Conservation (phyloP, 1,140 invertebrate genomes). For the Amyelois transitella region DNA sequence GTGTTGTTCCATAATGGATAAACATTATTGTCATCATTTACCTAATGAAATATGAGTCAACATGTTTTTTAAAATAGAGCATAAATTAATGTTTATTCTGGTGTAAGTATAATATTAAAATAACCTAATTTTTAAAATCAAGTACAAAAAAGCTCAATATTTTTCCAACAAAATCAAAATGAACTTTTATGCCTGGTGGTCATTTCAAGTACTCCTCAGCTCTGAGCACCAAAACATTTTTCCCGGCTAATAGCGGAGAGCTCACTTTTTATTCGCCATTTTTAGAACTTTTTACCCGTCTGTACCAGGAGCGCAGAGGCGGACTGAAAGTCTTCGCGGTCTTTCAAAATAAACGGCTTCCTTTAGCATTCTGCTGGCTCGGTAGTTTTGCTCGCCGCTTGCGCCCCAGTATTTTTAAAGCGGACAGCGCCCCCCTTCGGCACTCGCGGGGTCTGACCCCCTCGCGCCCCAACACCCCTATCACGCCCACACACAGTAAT, state of each 20-base stretch:
- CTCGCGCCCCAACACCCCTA: constrained; percentile 25
- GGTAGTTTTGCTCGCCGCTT: constrained; percentile 49
- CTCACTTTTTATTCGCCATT: constrained; percentile 36
- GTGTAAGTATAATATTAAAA: too few relatives aligned
- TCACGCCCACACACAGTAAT: constrained; percentile 63
- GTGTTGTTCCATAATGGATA: too few relatives aligned
- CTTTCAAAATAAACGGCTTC: constrained; percentile 69
- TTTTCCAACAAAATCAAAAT: too few relatives aligned
- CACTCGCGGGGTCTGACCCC: constrained; percentile 37
- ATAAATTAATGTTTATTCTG: too few relatives aligned
- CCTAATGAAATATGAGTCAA: too few relatives aligned
- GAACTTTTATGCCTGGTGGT: constrained; percentile 24
- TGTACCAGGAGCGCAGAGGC: constrained; percentile 44
- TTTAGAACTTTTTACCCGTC: constrained; percentile 50
- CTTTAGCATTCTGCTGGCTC: constrained; percentile 59
- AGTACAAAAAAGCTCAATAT: too few relatives aligned
- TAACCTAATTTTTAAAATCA: too few relatives aligned
- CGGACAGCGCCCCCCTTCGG: constrained; percentile 61
- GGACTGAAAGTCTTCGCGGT: constrained; percentile 51
- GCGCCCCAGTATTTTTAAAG: constrained; percentile 69
- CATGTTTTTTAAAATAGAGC: too few relatives aligned
- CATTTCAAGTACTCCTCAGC: constrained; percentile 23
- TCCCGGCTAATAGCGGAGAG: constrained; percentile 36
- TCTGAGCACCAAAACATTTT: constrained; percentile 36
- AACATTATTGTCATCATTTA: too few relatives aligned